These are phyloP conservation scores for Caenorhabditis wallacei DNA, from an alignment of 2,888 invertebrate species.

Conservation along the genomic window DNA sequence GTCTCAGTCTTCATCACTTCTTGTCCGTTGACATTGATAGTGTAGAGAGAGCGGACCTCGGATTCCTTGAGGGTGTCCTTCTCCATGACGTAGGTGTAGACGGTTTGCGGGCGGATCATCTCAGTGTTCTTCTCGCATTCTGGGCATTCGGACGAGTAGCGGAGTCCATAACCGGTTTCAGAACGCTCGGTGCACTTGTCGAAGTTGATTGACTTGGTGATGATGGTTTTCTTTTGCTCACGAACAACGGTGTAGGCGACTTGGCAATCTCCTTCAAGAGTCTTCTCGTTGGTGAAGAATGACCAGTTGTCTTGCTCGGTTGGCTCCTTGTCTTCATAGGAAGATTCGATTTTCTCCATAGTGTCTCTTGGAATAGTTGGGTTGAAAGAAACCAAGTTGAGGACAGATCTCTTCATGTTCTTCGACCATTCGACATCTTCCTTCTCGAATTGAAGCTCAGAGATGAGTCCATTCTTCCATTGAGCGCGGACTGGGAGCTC, in stretches of 20 bases:
- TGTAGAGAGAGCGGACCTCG: constrained; percentile 70
- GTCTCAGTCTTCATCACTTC: constrained; percentile 68
- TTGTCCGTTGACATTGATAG: constrained; percentile 65
- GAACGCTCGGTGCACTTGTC: constrained; percentile 83
- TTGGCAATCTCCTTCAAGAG: constrained; percentile 80
- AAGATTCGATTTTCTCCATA: constrained; percentile 50
- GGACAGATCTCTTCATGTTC: constrained; percentile 80
- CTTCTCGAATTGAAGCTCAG: constrained; percentile 67
- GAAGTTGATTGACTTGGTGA: constrained; percentile 83
- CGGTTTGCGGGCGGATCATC: constrained; percentile 67
- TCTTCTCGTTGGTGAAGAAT: constrained; percentile 66
- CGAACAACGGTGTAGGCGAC: constrained; percentile 70
- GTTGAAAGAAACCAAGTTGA: constrained; percentile 75
- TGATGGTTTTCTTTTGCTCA: constrained; percentile 64
- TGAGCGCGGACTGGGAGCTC: constrained; percentile 76
- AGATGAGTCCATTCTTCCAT: constrained; percentile 76
- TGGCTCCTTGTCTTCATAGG: constrained; percentile 33
- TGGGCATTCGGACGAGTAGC: constrained; percentile 63
- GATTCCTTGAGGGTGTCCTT: constrained; percentile 66
- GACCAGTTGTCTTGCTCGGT: constrained; percentile 54
- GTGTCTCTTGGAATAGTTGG: constrained; percentile 53
- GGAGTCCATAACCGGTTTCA: constrained; percentile 61
- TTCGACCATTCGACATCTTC: constrained; percentile 77
- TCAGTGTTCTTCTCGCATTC: constrained; percentile 67
- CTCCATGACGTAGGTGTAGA: constrained; percentile 68